phyloP scores from a whole-genome alignment of 37 sponge, comb jelly and placozoan species.

The Lycopodina hypogea region DNA sequence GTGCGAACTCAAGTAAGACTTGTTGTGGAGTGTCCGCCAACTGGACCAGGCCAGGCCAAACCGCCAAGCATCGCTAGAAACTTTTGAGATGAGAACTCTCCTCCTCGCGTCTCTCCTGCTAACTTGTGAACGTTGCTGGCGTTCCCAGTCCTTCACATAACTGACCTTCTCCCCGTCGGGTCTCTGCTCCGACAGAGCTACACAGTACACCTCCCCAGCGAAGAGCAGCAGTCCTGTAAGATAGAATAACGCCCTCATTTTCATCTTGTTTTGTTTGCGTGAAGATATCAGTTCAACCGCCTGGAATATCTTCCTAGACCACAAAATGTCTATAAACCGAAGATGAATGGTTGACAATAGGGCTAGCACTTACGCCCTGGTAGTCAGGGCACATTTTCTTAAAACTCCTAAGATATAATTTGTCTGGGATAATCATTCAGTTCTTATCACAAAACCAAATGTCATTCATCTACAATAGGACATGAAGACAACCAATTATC shows the following conservation, averaged over 20 bases:
- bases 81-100: background rate
- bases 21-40: constrained; percentile 37
- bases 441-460: too few species aligned
- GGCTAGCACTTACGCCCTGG: too few species aligned
- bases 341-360: too few species aligned
- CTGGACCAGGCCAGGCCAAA: constrained; percentile 33
- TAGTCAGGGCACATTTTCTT: background rate
- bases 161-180: background rate
- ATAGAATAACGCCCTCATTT: too few species aligned
- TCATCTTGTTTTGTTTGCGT: too few species aligned
- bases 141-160: background rate
- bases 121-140: background rate
- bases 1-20: constrained; percentile 28
- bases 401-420: background rate
- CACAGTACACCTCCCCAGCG: background rate
- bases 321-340: too few species aligned
- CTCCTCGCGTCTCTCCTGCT: background rate
- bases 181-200: background rate
- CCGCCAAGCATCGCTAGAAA: background rate
- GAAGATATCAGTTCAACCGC: too few species aligned
- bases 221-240: background rate
- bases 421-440: too few species aligned
- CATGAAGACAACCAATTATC: too few species aligned
- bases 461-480: too few species aligned
- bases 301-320: too few species aligned